phyloP scores from a whole-genome alignment of 2,113 vertebrate species.

The Platichthys stellatus region DNA sequence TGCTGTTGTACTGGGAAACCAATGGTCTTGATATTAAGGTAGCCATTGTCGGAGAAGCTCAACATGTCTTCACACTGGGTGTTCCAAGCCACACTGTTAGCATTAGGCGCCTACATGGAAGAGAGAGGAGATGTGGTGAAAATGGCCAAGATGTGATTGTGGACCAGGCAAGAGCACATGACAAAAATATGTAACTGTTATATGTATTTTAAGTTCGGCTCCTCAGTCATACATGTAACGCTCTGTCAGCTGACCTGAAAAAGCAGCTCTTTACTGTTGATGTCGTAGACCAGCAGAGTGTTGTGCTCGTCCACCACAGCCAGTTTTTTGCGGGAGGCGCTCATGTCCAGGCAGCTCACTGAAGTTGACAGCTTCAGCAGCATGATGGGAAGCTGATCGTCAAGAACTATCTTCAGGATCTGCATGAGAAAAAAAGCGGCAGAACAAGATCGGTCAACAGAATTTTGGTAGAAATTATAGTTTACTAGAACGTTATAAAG shows the following conservation, averaged over 20 bases:
- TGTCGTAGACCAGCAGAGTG: constrained; percentile 91
- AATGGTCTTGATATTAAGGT: constrained; percentile 97
- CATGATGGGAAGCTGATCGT: too few species aligned
- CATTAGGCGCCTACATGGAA: constrained; percentile 90
- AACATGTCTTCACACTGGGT: constrained; percentile 99
- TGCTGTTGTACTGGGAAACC: constrained; percentile 98
- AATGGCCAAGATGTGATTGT: too few species aligned
- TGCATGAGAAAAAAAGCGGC: background rate
- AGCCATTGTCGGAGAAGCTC: constrained; percentile 96
- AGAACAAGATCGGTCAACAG: too few species aligned
- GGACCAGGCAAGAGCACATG: constrained; percentile 4
- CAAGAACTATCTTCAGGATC: background rate
- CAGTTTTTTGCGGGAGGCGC: constrained; percentile 81
- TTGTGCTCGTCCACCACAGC: constrained; percentile 85
- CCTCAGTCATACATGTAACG: background rate
- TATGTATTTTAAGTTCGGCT: constrained; percentile 5
- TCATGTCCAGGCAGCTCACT: background rate
- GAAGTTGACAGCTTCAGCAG: constrained; percentile 89
- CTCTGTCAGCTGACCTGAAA: background rate
- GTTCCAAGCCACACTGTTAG: constrained; percentile 98
- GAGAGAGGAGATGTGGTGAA: background rate
- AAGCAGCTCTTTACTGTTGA: constrained; percentile 87
- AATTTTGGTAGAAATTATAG: too few species aligned
- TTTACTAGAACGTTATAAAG: too few species aligned
- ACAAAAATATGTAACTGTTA: background rate